Conservation (phyloP, 2,888 invertebrate genomes). For the Orthosia gothica region DNA sequence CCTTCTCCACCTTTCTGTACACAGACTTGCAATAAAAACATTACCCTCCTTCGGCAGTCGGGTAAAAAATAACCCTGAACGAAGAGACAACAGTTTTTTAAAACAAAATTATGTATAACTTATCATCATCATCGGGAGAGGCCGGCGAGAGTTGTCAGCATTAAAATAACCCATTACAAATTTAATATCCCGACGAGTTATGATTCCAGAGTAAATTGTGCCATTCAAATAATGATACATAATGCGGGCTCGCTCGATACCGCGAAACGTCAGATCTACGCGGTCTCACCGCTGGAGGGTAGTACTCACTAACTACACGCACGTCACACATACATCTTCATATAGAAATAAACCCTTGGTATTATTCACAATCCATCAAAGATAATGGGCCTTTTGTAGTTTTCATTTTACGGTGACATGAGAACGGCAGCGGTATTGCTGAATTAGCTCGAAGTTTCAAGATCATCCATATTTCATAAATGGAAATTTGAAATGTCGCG, state of each 20-base stretch:
- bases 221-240: slow-evolving; percentile 89
- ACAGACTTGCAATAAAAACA: slow-evolving; percentile 18
- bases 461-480: slow-evolving; percentile 55
- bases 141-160: slow-evolving; percentile 76
- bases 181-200: slow-evolving; percentile 84
- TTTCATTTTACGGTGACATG: slow-evolving; percentile 51
- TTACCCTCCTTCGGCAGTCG: too few relatives aligned
- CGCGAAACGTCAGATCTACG: slow-evolving; percentile 70
- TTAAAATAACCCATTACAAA: slow-evolving; percentile 86
- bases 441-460: slow-evolving; percentile 39
- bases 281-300: slow-evolving; percentile 67
- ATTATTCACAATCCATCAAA: slow-evolving; percentile 57
- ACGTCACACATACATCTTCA: slow-evolving; percentile 13
- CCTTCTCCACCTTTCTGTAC: background rate
- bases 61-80: slow-evolving; percentile 13
- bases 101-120: slow-evolving; percentile 60
- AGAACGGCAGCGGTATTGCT: slow-evolving; percentile 20
- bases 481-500: slow-evolving; percentile 47
- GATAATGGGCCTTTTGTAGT: slow-evolving; percentile 42
- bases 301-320: slow-evolving; percentile 35
- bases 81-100: slow-evolving; percentile 42
- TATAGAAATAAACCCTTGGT: slow-evolving; percentile 22
- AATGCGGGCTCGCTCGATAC: slow-evolving; percentile 85
- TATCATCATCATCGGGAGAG: slow-evolving; percentile 70
- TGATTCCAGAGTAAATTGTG: slow-evolving; percentile 87